Base-by-base conservation (phyloP, 2,113 vertebrate genomes). In the Hyaena hyaena region DNA sequence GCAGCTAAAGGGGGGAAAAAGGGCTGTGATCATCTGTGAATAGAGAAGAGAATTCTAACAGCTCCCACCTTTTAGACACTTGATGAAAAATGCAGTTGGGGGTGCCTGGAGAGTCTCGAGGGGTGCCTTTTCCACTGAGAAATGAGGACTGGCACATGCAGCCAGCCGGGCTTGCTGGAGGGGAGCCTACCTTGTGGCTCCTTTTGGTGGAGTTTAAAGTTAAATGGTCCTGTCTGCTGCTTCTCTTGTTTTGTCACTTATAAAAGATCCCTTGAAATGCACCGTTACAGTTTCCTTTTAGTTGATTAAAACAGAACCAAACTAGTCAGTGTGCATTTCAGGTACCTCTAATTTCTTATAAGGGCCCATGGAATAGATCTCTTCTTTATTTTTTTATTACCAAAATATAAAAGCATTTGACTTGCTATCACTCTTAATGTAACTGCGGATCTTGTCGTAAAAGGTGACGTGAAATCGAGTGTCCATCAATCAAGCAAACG, bases 1-100 rank as follows among this genome's bases (percentile, higher is more conserved):
- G 90, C 88, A 7, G 95, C 65, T 39, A n/a, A 90, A 73, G 53
- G 94, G 85, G 82, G 84, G 43, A 21, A 74, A 80, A 66, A 95
- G 97, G 93, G 85, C 97, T 77, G 88, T 97, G 99, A 98, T 98
- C 98, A 95, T 95, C 86, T 79, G 88, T 94, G 97, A 97, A 96
- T 93, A 91, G 98, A 96, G 61, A 33, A 88, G 93, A 94, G 31
- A 26, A 86, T 83, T 74, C 93, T 21, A 45, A 73, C 93, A 80
- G 77, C 73, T 96, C 95, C 95, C 79, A 85, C 96, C 95, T 96
- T 97, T 81, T 43, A 93, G 86, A 77, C 88, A 33, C 90, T 85
- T 74, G 90, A 92, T 91, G 88, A 94, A 85, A 95, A 96, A 80
- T 83, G 95, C 68, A 31, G 61, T 1, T 8, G 68, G 96, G 92